A percentile compares a stretch with the other conserved stretches of the same genome.
phyloP scores from a whole-genome alignment of 2,888 invertebrate species.

The Lochmaea crataegi region DNA sequence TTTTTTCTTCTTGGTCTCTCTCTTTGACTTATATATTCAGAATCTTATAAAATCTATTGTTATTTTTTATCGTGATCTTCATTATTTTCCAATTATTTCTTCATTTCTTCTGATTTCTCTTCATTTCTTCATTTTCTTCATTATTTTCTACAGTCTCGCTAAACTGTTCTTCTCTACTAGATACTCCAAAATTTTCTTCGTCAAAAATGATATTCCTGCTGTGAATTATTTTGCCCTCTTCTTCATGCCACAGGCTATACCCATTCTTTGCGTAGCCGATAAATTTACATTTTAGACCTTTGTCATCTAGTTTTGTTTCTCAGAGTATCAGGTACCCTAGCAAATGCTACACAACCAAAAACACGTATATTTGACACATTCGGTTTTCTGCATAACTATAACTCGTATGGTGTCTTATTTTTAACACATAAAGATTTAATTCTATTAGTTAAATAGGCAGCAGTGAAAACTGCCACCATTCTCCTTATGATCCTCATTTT shows the following conservation, averaged over 20 bases:
- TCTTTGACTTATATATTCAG: background rate
- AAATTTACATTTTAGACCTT: too few species aligned
- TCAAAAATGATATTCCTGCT: too few species aligned
- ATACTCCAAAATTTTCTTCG: too few species aligned
- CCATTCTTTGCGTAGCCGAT: too few species aligned
- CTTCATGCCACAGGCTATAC: too few species aligned
- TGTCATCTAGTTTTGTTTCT: too few species aligned
- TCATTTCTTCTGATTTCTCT: background rate
- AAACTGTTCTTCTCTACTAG: too few species aligned
- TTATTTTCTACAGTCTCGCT: background rate
- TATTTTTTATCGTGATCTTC: background rate
- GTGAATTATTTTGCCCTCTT: too few species aligned
- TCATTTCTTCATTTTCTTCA: background rate
- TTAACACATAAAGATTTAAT: conserved; percentile 23
- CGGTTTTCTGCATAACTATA: conserved; percentile 22
- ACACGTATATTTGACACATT: conserved; percentile 33
- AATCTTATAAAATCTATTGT: background rate
- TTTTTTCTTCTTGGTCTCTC: conserved; percentile 32
- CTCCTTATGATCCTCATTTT: too few species aligned
- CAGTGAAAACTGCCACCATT: conserved; percentile 26
- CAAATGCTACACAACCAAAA: conserved; percentile 38
- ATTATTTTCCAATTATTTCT: background rate
- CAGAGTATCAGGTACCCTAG: too few species aligned
- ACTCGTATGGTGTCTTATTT: too few species aligned
- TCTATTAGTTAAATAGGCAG: conserved; percentile 36